Evolutionary conservation across 2,113 vertebrate genomes (phyloP).

Genomic region (Peromyscus leucopus): DNA sequence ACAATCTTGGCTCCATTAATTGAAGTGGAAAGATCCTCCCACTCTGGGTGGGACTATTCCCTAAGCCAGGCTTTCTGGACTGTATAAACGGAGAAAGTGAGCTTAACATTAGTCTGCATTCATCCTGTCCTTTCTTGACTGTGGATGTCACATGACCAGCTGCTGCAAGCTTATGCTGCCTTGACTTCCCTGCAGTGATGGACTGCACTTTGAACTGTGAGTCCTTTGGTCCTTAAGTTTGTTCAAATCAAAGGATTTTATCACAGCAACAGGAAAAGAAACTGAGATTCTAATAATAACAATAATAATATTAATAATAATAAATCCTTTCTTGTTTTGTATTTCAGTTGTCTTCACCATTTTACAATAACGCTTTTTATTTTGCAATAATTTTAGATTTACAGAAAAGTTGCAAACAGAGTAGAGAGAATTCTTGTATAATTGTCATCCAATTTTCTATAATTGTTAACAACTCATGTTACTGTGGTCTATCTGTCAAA

Average conservation of each 20-base stretch:
- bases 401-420: slow-evolving; percentile 27
- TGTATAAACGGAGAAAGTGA: neutral
- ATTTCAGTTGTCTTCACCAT: neutral
- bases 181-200: neutral
- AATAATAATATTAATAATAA: neutral
- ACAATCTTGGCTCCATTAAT: neutral
- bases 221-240: neutral
- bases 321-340: slow-evolving; percentile 32
- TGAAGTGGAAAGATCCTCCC: neutral
- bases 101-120: neutral
- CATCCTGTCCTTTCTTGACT: neutral
- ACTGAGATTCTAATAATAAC: neutral
- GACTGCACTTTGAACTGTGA: neutral
- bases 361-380: neutral
- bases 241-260: no score
- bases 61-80: neutral
- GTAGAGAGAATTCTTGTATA: neutral
- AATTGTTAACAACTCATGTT: neutral
- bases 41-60: neutral
- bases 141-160: neutral
- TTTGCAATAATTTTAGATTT: slow-evolving; percentile 51
- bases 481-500: neutral
- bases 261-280: neutral
- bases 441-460: neutral
- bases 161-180: neutral